Evolutionary conservation across 2,888 invertebrate genomes (phyloP).

Genomic region (Caradrina clavipalpis): DNA sequence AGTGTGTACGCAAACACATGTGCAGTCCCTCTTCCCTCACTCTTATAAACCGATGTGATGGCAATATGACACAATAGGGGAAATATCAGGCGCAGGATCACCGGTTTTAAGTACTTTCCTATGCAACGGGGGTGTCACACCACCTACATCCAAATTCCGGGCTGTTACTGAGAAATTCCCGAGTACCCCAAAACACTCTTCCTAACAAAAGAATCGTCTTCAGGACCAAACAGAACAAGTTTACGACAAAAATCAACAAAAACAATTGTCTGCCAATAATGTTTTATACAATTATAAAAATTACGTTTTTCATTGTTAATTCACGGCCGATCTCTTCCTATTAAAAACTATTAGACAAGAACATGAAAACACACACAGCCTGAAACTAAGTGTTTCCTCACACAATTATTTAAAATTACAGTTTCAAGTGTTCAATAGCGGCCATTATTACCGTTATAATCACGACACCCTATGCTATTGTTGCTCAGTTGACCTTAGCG

Average conservation of each 20-base stretch:
- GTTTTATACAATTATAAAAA: not conserved
- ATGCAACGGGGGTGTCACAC: too few species aligned
- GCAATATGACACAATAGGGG: too few species aligned
- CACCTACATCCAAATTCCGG: too few species aligned
- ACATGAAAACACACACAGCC: not conserved
- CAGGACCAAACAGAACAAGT: too few species aligned
- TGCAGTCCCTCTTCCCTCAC: too few species aligned
- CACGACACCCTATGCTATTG: slow-evolving; percentile 23
- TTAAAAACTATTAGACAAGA: not conserved
- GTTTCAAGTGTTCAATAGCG: not conserved
- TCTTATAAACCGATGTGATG: too few species aligned
- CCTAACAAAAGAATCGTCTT: too few species aligned
- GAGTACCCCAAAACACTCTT: too few species aligned
- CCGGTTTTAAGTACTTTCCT: too few species aligned
- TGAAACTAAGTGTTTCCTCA: slow-evolving; percentile 13
- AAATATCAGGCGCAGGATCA: too few species aligned
- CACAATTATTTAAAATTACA: slow-evolving; percentile 20
- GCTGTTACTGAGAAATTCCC: too few species aligned
- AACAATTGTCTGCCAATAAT: not conserved
- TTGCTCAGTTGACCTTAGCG: slow-evolving; percentile 28
- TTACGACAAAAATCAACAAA: not conserved
- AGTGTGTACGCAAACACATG: too few species aligned
- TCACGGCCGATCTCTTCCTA: not conserved
- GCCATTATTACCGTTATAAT: slow-evolving; percentile 17
- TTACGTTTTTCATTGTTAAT: not conserved